Conservation (phyloP, 2,113 vertebrate species). For the Phoenicopterus ruber region DNA sequence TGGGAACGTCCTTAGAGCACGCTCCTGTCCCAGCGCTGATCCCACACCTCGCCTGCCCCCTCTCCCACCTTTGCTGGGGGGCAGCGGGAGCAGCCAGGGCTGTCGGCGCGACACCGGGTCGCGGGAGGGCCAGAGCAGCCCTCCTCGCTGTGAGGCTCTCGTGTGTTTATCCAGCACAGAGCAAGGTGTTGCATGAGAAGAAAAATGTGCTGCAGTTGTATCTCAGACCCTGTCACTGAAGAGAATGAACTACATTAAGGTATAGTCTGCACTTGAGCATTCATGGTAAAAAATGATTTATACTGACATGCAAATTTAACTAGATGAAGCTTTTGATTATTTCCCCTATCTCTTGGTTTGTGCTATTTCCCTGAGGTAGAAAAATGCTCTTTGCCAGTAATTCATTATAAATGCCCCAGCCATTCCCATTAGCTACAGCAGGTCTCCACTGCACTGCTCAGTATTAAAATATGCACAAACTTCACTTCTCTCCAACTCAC, state of each 20-base stretch:
- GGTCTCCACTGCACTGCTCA: constrained; percentile 23
- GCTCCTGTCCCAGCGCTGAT: neutral
- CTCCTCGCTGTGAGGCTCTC: neutral
- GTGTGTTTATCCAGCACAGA: neutral
- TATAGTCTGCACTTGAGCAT: neutral
- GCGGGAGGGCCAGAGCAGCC: neutral
- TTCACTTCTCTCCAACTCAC: constrained; percentile 12
- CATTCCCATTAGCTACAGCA: constrained; percentile 49
- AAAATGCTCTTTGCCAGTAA: constrained; percentile 47
- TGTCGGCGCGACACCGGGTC: neutral
- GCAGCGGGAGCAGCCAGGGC: neutral
- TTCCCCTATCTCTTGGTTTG: neutral
- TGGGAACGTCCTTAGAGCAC: neutral
- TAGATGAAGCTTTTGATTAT: constrained; percentile 45
- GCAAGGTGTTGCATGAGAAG: neutral
- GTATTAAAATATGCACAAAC: constrained; percentile 57
- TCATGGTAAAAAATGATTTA: neutral
- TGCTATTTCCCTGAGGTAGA: constrained; percentile 22
- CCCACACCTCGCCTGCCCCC: neutral
- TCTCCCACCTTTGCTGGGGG: neutral
- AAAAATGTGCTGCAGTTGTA: neutral
- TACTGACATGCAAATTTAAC: constrained; percentile 22
- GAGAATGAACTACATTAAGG: neutral
- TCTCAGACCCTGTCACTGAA: neutral
- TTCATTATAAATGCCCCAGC: constrained; percentile 58